Evolutionary conservation across 2,113 vertebrate genomes (phyloP).

Genomic region (Neotoma lepida): DNA sequence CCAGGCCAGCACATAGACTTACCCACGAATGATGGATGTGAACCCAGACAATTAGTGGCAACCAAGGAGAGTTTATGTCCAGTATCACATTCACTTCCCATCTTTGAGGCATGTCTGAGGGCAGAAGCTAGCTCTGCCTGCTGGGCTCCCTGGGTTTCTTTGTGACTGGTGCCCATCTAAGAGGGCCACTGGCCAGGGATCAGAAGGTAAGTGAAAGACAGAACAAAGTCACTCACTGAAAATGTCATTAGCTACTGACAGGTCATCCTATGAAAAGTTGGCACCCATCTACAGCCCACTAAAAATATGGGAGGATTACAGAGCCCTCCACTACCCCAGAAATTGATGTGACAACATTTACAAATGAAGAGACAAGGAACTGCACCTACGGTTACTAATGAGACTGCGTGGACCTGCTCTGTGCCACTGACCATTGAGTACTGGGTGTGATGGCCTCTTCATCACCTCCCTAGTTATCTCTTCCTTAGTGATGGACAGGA

Average conservation of each 20-base stretch:
- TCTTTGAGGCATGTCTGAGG: neutral
- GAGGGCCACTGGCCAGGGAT: neutral
- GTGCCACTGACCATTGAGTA: neutral
- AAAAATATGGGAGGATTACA: neutral
- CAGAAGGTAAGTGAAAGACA: neutral
- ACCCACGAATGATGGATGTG: fast-evolving
- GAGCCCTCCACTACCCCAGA: neutral
- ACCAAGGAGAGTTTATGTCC: neutral
- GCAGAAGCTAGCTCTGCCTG: neutral
- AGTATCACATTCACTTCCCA: fast-evolving
- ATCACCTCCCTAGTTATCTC: neutral
- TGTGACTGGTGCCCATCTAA: neutral
- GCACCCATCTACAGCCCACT: too few species aligned
- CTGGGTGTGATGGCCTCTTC: neutral
- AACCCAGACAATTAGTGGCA: too few species aligned
- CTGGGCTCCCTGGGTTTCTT: neutral
- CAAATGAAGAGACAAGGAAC: neutral
- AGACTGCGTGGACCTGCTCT: neutral
- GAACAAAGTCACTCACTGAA: neutral
- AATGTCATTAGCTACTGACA: neutral
- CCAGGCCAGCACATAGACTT: too few species aligned
- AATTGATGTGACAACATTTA: neutral
- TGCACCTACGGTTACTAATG: neutral
- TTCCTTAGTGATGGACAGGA: neutral
- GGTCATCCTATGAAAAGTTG: neutral